Percentiles rank a stretch among this genome's conserved stretches.
phyloP scores from a whole-genome alignment of 37 sponge, comb jelly and placozoan genomes.

The Cliona cf. orientalis region DNA sequence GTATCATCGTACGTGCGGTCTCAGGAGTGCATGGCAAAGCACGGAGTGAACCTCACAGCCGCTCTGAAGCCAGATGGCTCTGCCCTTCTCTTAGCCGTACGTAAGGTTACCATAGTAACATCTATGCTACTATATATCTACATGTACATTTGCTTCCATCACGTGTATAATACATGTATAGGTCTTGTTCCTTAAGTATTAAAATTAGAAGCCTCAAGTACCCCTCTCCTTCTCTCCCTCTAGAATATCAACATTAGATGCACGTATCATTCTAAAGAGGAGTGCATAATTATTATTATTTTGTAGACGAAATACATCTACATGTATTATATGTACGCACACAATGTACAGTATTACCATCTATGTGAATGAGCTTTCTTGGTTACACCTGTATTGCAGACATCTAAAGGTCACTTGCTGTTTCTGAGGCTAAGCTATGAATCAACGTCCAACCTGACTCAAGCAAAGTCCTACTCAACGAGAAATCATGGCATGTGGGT shows the following conservation, averaged over 20 bases:
- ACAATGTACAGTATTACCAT: background rate
- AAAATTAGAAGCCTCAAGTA: background rate
- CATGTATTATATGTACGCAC: background rate
- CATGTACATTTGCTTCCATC: constrained; percentile 38
- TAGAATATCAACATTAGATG: no score
- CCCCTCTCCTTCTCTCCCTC: constrained; percentile 1
- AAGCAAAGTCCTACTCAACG: background rate
- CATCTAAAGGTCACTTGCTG: constrained; percentile 48
- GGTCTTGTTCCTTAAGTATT: background rate
- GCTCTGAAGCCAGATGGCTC: constrained; percentile 58
- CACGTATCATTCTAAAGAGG: no score
- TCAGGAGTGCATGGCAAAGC: constrained; percentile 18
- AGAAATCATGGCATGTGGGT: constrained; percentile 67
- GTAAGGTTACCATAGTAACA: constrained; percentile 33
- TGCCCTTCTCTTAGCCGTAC: constrained; percentile 41
- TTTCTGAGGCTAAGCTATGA: constrained; percentile 51
- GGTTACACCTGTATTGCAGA: constrained; percentile 16
- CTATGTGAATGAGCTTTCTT: background rate
- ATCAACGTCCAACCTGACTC: background rate
- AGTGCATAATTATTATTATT: no score
- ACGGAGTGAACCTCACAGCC: constrained; percentile 45
- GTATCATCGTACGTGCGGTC: constrained; percentile 35
- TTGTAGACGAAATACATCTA: background rate
- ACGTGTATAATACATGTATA: constrained; percentile 22
- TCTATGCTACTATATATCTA: constrained; percentile 41